These are phyloP conservation scores for Zaprionus ornatus DNA, from an alignment of 1,140 invertebrate genomes.

Conservation along the genomic window DNA sequence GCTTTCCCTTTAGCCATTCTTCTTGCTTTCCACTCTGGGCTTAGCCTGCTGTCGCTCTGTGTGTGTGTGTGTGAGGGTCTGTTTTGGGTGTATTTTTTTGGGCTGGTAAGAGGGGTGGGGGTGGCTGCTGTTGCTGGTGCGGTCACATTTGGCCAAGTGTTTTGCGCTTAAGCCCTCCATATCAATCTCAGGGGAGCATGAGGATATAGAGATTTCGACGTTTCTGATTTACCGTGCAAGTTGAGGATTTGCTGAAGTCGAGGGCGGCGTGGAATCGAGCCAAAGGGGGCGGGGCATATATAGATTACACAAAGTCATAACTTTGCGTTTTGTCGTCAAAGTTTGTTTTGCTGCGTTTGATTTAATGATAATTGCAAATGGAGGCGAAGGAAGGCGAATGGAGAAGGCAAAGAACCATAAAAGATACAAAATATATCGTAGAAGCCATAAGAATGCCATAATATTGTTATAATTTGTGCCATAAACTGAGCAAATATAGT, in stretches of 20 bases:
- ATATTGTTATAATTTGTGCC: conserved; percentile 2
- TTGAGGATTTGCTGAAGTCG: background rate
- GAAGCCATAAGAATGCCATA: conserved; percentile 6
- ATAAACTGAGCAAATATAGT: conserved; percentile 6
- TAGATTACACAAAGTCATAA: conserved; percentile 70
- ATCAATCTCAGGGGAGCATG: conserved; percentile 74
- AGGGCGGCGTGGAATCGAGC: background rate
- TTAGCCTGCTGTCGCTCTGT: conserved; percentile 46
- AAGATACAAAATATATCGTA: conserved; percentile 7
- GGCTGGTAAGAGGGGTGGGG: background rate
- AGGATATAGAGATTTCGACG: conserved; percentile 80
- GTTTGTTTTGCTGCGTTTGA: conserved; percentile 42
- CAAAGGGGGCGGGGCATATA: conserved; percentile 14
- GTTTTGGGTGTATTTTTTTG: conserved; percentile 10
- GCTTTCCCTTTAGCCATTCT: background rate
- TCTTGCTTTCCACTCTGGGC: conserved; percentile 24
- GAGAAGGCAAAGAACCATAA: conserved; percentile 19
- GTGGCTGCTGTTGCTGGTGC: conserved; percentile 19
- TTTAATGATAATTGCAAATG: conserved; percentile 71
- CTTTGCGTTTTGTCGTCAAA: conserved; percentile 61
- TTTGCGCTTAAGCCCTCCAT: conserved; percentile 77
- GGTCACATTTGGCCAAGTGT: conserved; percentile 82
- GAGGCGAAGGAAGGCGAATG: conserved; percentile 19
- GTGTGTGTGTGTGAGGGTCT: conserved; percentile 24
- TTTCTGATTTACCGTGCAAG: conserved; percentile 73